Evolutionary conservation across 2,113 vertebrate species (phyloP), one percentile per base, ranked within the genome.

Genomic region (Elaphurus davidianus): DNA sequence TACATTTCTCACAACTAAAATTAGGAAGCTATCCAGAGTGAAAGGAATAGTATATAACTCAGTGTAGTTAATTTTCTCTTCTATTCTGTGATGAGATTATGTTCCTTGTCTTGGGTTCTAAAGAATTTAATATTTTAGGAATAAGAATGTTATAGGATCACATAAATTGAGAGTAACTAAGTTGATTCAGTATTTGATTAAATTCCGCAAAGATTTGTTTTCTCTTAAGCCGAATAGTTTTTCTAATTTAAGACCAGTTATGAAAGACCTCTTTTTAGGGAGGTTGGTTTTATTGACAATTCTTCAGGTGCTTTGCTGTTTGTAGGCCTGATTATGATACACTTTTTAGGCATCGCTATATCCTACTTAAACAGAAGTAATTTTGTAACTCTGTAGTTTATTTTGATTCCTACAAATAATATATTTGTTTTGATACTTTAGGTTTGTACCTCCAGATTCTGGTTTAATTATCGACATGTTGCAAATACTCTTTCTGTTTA

Each of bases 381-480:
- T 93, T 93, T 81, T 96, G 1, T 92, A 92, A 82, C 16, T 82
- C 17, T 14, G 52, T 97, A 60, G 43, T 8, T 87, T 78, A 78
- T 94, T 97, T 96, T 94, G 5, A 28, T 83, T 97, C 1, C 50
- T 91, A 94, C 97, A 96, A 96, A 7, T 97, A 2, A 12, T 54
- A 2, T 93, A 50, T 95, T 90, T 96, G 60, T 87, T 96, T 95
- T 97, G 89, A 71, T 97, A 95, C 50, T 98, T 93, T 81, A 99
- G 99, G 99, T 99, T 85, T 99, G 99, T 57, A 99, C 99, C 0
- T 99, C 99, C 76, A 99, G 99, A 87, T 99, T 99, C 99, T 99
- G 99, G 99, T 99, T 99, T 98, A 99, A 99, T 99, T 99, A 99
- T 94, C 99, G 99, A 16, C 99, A 99, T 96, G 99, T 99, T 97